A percentile compares a stretch with the other conserved stretches of the same genome.
phyloP scores from a whole-genome alignment of 2,888 invertebrate genomes.

The Epistrophella euchroma region DNA sequence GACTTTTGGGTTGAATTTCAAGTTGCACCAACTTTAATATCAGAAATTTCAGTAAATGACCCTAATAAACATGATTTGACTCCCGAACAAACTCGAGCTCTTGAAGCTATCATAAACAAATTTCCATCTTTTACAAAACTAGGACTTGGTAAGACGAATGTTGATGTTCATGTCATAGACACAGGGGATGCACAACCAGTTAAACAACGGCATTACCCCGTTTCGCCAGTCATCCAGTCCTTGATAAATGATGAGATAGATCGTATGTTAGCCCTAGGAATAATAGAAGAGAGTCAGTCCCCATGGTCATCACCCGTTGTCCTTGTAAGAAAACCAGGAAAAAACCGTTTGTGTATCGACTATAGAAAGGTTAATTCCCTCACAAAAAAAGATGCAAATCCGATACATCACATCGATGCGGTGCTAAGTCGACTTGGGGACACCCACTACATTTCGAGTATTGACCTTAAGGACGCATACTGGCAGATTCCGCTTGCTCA shows the following conservation, averaged over 20 bases:
- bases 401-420: constrained; percentile 69
- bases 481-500: constrained; percentile 26
- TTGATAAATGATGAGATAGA: constrained; percentile 77
- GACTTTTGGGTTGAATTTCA: constrained; percentile 52
- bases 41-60: not conserved
- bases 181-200: constrained; percentile 38
- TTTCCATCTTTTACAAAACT: constrained; percentile 12
- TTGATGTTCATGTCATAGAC: constrained; percentile 52
- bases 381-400: constrained; percentile 69
- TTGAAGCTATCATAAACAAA: no score
- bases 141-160: constrained; percentile 46
- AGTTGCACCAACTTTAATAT: constrained; percentile 10
- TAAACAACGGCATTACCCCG: constrained; percentile 56
- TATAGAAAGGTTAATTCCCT: constrained; percentile 77
- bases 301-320: constrained; percentile 58
- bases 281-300: constrained; percentile 77
- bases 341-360: constrained; percentile 75
- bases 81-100: no score
- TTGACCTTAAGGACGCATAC: no score
- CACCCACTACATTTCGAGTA: not conserved
- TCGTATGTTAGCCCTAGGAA: constrained; percentile 77
- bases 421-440: constrained; percentile 65
- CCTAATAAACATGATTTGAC: not conserved
- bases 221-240: no score
- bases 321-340: not conserved